These are phyloP conservation scores for Hypomecis atomaria DNA, from an alignment of 2,888 invertebrate genomes.

Conservation along the genomic window DNA sequence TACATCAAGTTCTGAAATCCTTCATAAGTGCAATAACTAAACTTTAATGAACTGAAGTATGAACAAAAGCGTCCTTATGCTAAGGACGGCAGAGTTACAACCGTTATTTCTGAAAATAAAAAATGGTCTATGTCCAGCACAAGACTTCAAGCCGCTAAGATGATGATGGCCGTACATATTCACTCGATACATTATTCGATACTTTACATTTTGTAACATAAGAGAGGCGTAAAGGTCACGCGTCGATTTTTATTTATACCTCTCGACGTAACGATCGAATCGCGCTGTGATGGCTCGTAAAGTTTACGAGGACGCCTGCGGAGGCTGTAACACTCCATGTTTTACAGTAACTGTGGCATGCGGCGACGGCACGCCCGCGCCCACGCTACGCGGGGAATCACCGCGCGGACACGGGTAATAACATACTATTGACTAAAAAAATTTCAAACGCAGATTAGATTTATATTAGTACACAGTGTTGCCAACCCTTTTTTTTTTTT, in stretches of 20 bases:
- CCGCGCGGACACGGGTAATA: neutral
- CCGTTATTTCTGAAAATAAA: too few species aligned
- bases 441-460: too few species aligned
- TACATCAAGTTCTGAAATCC: too few species aligned
- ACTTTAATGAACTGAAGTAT: too few species aligned
- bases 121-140: too few species aligned
- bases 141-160: too few species aligned
- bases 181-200: neutral
- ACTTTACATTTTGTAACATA: conserved; percentile 7
- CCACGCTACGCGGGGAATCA: neutral
- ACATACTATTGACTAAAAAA: too few species aligned
- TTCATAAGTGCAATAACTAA: too few species aligned
- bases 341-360: conserved; percentile 18
- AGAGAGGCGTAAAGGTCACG: conserved; percentile 29
- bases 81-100: too few species aligned
- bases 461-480: too few species aligned
- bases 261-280: conserved; percentile 34
- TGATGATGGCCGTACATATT: neutral
- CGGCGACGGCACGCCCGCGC: neutral
- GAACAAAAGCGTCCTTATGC: too few species aligned
- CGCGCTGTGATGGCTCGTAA: conserved; percentile 39
- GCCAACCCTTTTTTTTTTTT: too few species aligned
- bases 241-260: conserved; percentile 31
- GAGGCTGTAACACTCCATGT: conserved; percentile 33
- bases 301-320: conserved; percentile 39